These are phyloP conservation scores for Orycteropus afer DNA, from an alignment of 2,113 vertebrate species.

Conservation along the genomic window DNA sequence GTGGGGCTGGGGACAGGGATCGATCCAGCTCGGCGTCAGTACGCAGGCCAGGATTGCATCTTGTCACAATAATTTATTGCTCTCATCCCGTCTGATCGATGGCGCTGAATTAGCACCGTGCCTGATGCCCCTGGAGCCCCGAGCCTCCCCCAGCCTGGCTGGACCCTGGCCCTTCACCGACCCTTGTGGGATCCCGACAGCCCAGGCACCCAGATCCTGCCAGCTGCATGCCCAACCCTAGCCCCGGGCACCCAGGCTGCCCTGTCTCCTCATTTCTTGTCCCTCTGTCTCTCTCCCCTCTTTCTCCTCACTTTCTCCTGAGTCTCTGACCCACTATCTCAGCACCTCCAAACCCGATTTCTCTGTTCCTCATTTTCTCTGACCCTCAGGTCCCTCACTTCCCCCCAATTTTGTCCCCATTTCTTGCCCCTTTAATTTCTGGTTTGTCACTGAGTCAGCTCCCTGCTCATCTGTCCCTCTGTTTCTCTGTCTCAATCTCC, in stretches of 20 bases:
- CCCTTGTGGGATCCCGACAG: neutral
- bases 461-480: neutral
- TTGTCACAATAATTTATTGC: conserved; percentile 99
- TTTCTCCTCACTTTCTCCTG: neutral
- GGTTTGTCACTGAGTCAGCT: no score
- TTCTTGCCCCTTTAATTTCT: neutral
- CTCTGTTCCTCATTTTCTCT: neutral
- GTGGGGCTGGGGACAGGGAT: conserved; percentile 84
- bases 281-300: neutral
- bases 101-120: conserved; percentile 94
- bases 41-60: conserved; percentile 96
- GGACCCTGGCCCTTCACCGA: conserved; percentile 51
- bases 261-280: neutral
- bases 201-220: neutral
- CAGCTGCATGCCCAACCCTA: neutral
- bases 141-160: conserved; percentile 38
- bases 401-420: neutral
- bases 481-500: neutral
- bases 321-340: neutral
- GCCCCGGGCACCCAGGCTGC: neutral
- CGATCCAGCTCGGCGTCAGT: conserved; percentile 93
- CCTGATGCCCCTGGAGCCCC: conserved; percentile 87
- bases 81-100: conserved; percentile 98
- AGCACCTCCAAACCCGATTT: neutral
- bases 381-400: neutral